Percentiles rank a stretch among this genome's conserved stretches.
Conservation (phyloP, 1,140 invertebrate genomes). For the Stegodyphus mimosarum region DNA sequence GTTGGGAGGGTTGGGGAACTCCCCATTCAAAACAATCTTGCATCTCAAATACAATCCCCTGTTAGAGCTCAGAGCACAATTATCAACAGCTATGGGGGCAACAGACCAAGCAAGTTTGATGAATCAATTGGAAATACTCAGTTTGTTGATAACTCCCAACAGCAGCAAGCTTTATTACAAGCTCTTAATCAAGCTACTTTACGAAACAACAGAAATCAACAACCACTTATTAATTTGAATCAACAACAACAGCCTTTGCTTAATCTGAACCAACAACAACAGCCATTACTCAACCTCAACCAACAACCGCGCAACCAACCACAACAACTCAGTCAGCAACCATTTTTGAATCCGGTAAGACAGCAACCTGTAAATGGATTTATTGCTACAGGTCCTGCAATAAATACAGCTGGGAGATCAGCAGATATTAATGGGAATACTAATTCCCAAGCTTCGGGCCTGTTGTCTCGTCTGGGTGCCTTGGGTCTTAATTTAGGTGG, state of each 20-base stretch:
- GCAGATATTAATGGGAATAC: neutral
- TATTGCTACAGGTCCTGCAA: neutral
- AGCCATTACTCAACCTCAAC: neutral
- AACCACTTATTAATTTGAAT: neutral
- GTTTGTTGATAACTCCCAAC: conserved; percentile 2
- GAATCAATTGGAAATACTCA: conserved; percentile 10
- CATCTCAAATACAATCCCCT: neutral
- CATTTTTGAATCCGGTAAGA: neutral
- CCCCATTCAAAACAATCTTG: conserved; percentile 20
- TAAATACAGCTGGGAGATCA: neutral
- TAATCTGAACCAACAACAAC: conserved; percentile 9
- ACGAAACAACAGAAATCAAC: neutral
- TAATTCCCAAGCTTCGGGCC: neutral
- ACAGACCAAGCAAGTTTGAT: conserved; percentile 27
- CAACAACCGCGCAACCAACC: conserved; percentile 5
- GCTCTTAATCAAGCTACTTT: neutral
- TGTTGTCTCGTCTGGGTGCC: neutral
- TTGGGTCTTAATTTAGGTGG: conserved; percentile 9
- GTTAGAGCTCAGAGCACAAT: neutral
- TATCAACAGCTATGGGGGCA: neutral
- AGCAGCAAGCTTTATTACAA: neutral
- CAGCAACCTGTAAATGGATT: conserved; percentile 10
- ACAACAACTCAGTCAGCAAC: conserved; percentile 3
- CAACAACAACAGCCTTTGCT: neutral
- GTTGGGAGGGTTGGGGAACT: conserved; percentile 40